Percentiles rank a stretch among this genome's conserved stretches.
Evolutionary conservation across 2,113 vertebrate genomes (phyloP).

Genomic region (Chloebia gouldiae): DNA sequence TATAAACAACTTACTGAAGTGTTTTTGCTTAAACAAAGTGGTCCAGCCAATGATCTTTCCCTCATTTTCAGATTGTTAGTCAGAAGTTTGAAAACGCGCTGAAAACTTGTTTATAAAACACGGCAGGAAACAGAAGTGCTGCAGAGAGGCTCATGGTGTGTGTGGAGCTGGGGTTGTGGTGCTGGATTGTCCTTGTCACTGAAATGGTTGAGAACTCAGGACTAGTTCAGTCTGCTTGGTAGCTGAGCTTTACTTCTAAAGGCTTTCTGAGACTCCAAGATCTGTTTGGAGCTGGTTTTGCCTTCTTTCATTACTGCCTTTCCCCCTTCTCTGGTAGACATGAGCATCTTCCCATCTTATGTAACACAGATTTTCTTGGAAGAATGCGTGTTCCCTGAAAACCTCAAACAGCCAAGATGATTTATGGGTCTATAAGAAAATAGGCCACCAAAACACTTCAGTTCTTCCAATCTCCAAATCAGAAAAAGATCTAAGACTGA

Average conservation of each 20-base stretch:
- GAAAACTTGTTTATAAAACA: neutral
- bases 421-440: neutral
- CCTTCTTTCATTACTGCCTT: neutral
- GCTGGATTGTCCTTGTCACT: neutral
- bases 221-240: neutral
- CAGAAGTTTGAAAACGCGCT: neutral
- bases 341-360: neutral
- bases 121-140: neutral
- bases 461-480: neutral
- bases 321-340: neutral
- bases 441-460: neutral
- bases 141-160: neutral
- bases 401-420: neutral
- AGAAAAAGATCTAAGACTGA: neutral
- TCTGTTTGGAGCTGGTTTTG: neutral
- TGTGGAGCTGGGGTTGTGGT: neutral
- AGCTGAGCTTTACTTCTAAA: neutral
- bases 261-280: neutral
- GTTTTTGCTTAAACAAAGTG: neutral
- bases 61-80: neutral
- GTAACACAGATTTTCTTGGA: neutral
- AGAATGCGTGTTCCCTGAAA: neutral
- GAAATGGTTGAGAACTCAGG: neutral
- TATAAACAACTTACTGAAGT: neutral
- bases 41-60: neutral